A percentile compares a stretch with the other conserved stretches of the same genome.
Conservation (phyloP, 2,797 vertebrate genomes). For the Acanthiza pusilla region DNA sequence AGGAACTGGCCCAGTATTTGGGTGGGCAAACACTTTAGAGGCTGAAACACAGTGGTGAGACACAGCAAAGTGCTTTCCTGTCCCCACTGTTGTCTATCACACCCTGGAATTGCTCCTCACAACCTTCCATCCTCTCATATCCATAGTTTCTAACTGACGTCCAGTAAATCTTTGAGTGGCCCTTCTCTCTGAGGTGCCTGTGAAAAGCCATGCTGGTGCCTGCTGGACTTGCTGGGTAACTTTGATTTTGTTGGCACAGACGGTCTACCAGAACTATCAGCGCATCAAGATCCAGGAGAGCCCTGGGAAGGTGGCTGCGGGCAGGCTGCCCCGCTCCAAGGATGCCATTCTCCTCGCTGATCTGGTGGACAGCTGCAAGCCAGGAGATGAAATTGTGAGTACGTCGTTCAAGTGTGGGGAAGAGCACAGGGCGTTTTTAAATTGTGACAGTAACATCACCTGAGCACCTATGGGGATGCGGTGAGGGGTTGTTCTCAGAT, state of each 20-base stretch:
- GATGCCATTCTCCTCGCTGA: conserved; percentile 94
- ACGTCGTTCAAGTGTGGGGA: fast-evolving
- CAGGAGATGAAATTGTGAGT: conserved; percentile 96
- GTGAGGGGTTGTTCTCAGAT: neutral
- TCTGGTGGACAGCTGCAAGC: conserved; percentile 94
- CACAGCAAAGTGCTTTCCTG: neutral
- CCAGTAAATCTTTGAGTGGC: neutral
- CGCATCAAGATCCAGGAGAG: conserved; percentile 97
- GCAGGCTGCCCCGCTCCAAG: conserved; percentile 93
- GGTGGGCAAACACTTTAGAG: neutral
- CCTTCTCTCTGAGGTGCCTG: neutral
- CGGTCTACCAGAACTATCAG: conserved; percentile 98
- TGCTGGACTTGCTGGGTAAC: neutral
- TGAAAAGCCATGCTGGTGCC: neutral
- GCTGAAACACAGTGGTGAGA: neutral
- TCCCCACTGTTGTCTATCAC: neutral
- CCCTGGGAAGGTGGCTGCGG: conserved; percentile 92
- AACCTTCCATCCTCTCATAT: neutral
- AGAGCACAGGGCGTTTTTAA: neutral
- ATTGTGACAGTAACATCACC: fast-evolving
- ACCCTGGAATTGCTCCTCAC: neutral
- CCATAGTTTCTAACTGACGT: neutral
- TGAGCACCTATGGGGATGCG: neutral
- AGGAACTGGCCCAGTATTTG: neutral
- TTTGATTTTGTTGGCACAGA: conserved; percentile 70